Base-by-base conservation (phyloP, 2,797 vertebrate species). In the Hylomyscus alleni region DNA sequence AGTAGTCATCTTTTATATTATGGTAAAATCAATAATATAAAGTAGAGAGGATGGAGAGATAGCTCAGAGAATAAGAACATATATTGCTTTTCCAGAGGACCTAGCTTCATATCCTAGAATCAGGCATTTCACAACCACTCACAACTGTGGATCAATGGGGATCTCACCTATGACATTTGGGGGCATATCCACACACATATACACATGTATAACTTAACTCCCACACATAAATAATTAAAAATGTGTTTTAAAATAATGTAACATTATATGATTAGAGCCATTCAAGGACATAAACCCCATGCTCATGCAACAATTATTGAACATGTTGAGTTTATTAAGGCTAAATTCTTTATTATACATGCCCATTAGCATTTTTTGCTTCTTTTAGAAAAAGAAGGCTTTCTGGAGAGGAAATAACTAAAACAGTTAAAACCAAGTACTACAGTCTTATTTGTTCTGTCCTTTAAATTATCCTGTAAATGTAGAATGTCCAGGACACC, bases 311-410 rank as follows among this genome's bases (percentile, higher is more conserved):
- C 8, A 85, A 40, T 67, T 92, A 31, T 24, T 62, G 44, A 17
- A 50, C 67, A 24, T 86, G 9, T 47, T 14, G 8, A 95, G 78
- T 0, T 56, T 67, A 60, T 54, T 54, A 90, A 90, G 29, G 40
- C 4, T 85, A 75, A 91, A 34, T 96, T 87, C 10, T 81, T 97
- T 17, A 37, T 10, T 89, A 58, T 24, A 12, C 13, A 73, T 84
- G 34, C 2, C 10, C 22, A 26, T 44, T 80, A 29, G 0, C 10
- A 60, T 15, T 37, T 94, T 93, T 58, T 67, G 1, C 93, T 62
- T 62, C 1, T 82, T 93, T 34, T 1, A 65, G 80, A 31, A 75
- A 54, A 54, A 85, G 9, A 75, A 34, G 15, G 3, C 37, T 34
- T 24, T 65, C 37, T 3, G 29, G 3, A n/a, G 9, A n/a, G 62